These are phyloP conservation scores for Ceratosolen solmsi DNA, from an alignment of 1,140 invertebrate species.

Conservation along the genomic window DNA sequence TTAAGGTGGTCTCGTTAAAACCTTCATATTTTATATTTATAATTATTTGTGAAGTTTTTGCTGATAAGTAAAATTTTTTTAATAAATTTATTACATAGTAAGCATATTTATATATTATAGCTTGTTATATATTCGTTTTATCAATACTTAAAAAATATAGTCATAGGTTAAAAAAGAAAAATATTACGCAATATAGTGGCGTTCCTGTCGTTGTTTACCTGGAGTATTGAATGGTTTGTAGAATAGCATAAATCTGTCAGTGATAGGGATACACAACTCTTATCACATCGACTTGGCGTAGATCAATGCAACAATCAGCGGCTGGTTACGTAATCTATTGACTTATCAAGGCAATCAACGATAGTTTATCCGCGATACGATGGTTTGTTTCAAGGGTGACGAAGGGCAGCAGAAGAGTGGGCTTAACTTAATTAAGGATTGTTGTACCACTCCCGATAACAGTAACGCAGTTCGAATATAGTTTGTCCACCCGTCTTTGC, in stretches of 20 bases:
- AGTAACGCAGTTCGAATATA: conserved; percentile 52
- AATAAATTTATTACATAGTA: too few relatives aligned
- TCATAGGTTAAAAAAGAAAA: conserved; percentile 5
- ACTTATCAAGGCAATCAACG: conserved; percentile 68
- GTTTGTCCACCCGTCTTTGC: conserved; percentile 20
- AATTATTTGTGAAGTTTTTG: too few relatives aligned
- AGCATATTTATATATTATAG: too few relatives aligned
- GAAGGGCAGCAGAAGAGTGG: conserved; percentile 22
- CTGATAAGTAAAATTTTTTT: too few relatives aligned
- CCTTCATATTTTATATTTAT: too few relatives aligned
- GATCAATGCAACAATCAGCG: conserved; percentile 59
- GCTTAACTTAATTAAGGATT: conserved; percentile 67
- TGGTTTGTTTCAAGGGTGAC: conserved; percentile 11
- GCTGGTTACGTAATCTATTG: conserved; percentile 59
- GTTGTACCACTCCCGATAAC: conserved; percentile 63
- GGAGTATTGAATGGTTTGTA: conserved; percentile 19
- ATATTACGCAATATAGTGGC: not conserved
- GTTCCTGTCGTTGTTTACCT: not conserved
- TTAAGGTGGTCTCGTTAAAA: too few relatives aligned
- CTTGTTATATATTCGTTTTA: conserved; percentile 48
- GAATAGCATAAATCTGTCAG: conserved; percentile 59
- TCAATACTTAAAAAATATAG: conserved; percentile 35
- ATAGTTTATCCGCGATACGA: conserved; percentile 61
- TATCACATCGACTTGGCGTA: conserved; percentile 60
- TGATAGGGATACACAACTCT: conserved; percentile 57